phyloP scores from a whole-genome alignment of 1,140 invertebrate genomes.

The Schlechtendalia chinensis region DNA sequence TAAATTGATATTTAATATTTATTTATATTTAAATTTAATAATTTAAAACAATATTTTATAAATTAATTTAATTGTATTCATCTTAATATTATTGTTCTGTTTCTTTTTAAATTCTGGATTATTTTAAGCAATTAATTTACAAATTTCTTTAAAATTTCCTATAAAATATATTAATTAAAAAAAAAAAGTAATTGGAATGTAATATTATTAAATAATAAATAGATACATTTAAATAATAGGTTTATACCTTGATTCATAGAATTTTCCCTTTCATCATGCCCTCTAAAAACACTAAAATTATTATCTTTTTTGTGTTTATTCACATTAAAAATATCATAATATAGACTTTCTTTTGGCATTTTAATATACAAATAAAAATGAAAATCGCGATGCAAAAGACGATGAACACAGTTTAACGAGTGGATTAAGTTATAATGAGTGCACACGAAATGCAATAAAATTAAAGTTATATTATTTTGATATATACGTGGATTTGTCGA shows the following conservation, averaged over 20 bases:
- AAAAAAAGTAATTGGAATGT: not conserved
- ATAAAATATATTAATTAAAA: not conserved
- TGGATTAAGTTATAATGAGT: too few relatives aligned
- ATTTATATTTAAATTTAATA: not conserved
- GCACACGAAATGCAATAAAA: too few relatives aligned
- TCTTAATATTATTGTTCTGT: slow-evolving; percentile 16
- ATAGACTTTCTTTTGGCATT: too few relatives aligned
- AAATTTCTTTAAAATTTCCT: slow-evolving; percentile 22
- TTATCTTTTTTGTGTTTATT: too few relatives aligned
- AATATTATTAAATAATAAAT: not conserved
- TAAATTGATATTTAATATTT: not conserved
- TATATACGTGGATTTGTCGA: too few relatives aligned
- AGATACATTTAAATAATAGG: not conserved
- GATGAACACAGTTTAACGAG: too few relatives aligned
- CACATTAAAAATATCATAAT: too few relatives aligned
- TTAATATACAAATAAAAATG: too few relatives aligned
- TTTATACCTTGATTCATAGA: slow-evolving; percentile 9
- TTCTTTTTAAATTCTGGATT: slow-evolving; percentile 4
- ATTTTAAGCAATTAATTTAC: slow-evolving; percentile 3
- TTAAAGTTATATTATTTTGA: too few relatives aligned
- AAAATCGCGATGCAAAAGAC: too few relatives aligned
- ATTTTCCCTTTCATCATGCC: not conserved
- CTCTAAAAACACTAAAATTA: too few relatives aligned
- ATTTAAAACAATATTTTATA: too few relatives aligned
- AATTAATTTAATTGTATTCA: slow-evolving; percentile 5